Base-by-base conservation (phyloP, 2,113 vertebrate genomes). In the Vulpes vulpes region DNA sequence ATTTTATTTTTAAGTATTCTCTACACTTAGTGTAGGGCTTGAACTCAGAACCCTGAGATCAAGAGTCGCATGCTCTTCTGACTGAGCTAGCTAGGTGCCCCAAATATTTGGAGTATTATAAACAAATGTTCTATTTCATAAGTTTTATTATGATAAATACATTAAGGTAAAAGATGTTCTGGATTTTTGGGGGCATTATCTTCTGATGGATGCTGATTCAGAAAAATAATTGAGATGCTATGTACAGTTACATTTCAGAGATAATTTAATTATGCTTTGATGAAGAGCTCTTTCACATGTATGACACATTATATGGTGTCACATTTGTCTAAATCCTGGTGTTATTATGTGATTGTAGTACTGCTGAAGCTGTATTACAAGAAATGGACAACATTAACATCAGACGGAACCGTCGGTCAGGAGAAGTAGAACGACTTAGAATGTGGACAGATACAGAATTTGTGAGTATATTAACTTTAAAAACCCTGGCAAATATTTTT, bases 331-430 rank as follows among this genome's bases (percentile, higher is more conserved):
- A 60, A 95, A 64, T 38, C 49, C 49, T 85, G 11, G 3, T 88
- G 95, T 87, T 96, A 64, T 95, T 96, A 11, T 97, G n/a, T 97
- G 89, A 96, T 96, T 97, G 32, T 90, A 99, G 99, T 98, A 99
- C 99, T 97, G 99, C 99, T 16, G 99, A 99, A 98, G 99, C 99
- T 91, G 99, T 99, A 76, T 99, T 99, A 2, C 99, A 99, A 98
- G 99, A 99, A 98, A 99, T 99, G 99, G 99, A 99, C 98, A 99
- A 99, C 98, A 99, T 99, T 99, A 99, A 99, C 98, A 99, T 99
- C 98, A 98, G 99, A 95, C 99, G 99, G 97, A 99, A 99, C 82
- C 99, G 99, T 92, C 94, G 99, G 60, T 99, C 99, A 82, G 99
- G 99, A 32, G 99, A 99, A 98, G 99, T 99, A 93, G 99, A 99